These are phyloP conservation scores for Agrochola lota DNA, from an alignment of 2,888 invertebrate species.

Conservation along the genomic window DNA sequence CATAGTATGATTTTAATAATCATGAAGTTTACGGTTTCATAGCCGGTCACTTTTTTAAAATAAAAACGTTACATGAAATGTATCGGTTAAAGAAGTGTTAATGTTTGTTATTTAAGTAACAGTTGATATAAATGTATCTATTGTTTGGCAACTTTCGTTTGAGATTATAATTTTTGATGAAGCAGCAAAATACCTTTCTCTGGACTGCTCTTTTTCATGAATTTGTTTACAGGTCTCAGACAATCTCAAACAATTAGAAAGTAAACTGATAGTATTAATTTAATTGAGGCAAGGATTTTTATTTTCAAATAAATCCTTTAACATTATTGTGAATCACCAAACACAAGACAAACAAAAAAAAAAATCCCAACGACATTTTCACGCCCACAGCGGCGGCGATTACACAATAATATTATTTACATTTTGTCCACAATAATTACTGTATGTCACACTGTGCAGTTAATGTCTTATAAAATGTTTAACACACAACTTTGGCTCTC, in stretches of 20 bases:
- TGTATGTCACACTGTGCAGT: slow-evolving; percentile 69
- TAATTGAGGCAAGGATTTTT: background rate
- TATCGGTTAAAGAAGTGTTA: too few species aligned
- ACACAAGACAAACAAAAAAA: slow-evolving; percentile 22
- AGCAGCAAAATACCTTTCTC: background rate
- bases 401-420: slow-evolving; percentile 67
- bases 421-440: slow-evolving; percentile 73
- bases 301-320: slow-evolving; percentile 4
- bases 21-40: slow-evolving; percentile 5
- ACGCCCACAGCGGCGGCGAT: slow-evolving; percentile 54
- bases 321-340: slow-evolving; percentile 16
- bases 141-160: background rate
- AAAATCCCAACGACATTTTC: slow-evolving; percentile 32
- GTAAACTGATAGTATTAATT: background rate
- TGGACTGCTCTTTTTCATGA: background rate
- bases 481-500: slow-evolving; percentile 64
- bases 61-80: background rate
- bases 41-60: background rate
- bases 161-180: background rate
- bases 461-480: slow-evolving; percentile 69
- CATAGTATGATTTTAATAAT: background rate
- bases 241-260: slow-evolving; percentile 9
- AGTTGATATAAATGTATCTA: background rate
- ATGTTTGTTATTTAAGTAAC: background rate
- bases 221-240: background rate